Evolutionary conservation across 1,140 invertebrate species (phyloP).

Genomic region (Penaeus chinensis): DNA sequence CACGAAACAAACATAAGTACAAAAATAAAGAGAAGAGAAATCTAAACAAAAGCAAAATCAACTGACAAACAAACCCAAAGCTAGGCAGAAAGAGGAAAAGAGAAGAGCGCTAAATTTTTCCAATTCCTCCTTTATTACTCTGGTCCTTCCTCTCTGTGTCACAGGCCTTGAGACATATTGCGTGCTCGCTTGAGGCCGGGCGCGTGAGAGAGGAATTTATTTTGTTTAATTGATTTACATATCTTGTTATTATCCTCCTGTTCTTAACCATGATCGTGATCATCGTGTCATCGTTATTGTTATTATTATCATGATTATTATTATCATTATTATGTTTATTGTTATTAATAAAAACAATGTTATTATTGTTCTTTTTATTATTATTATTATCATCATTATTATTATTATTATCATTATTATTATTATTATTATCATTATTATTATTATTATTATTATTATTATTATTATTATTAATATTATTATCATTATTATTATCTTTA

Average conservation of each 20-base stretch:
- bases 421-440: background rate
- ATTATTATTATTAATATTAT: constrained; percentile 8
- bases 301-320: background rate
- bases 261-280: background rate
- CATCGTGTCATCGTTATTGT: background rate
- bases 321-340: background rate
- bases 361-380: background rate
- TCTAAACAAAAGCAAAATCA: too few relatives aligned
- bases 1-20: background rate
- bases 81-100: too few relatives aligned
- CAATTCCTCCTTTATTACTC: too few relatives aligned
- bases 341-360: background rate
- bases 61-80: too few relatives aligned
- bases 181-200: too few relatives aligned
- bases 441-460: background rate
- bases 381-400: background rate
- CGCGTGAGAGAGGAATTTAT: background rate
- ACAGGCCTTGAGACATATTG: too few relatives aligned
- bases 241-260: background rate
- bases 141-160: too few relatives aligned
- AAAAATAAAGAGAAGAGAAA: background rate
- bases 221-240: background rate
- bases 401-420: background rate
- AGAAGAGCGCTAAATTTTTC: too few relatives aligned
- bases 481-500: background rate